phyloP scores from a whole-genome alignment of 2,113 vertebrate species.

The Camelus dromedarius region DNA sequence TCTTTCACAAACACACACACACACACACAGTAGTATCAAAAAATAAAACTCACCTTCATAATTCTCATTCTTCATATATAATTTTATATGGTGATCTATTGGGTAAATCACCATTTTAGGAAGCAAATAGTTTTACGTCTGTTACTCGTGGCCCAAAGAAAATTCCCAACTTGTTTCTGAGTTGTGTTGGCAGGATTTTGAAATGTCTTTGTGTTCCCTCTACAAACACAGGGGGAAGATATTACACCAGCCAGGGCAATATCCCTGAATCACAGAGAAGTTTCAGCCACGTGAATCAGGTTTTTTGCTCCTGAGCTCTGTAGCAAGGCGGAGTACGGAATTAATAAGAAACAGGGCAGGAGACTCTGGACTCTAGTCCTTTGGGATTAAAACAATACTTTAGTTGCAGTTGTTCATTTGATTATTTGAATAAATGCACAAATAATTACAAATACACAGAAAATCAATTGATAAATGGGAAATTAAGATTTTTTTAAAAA shows the following conservation, averaged over 20 bases:
- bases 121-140: neutral
- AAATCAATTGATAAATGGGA: neutral
- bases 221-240: neutral
- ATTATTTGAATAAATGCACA: neutral
- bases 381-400: neutral
- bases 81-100: neutral
- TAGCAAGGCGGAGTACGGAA: neutral
- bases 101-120: neutral
- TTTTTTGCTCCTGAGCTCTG: neutral
- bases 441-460: neutral
- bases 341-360: neutral
- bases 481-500: neutral
- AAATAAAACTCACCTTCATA: neutral
- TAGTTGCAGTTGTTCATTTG: neutral
- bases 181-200: neutral
- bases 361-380: neutral
- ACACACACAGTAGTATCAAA: neutral
- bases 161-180: neutral
- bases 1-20: fast-evolving
- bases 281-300: neutral
- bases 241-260: neutral
- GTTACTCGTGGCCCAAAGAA: neutral
- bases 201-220: neutral
- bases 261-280: neutral
- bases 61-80: fast-evolving